Base-by-base conservation (phyloP, 1,140 invertebrate genomes). In the Zophobas atratus region DNA sequence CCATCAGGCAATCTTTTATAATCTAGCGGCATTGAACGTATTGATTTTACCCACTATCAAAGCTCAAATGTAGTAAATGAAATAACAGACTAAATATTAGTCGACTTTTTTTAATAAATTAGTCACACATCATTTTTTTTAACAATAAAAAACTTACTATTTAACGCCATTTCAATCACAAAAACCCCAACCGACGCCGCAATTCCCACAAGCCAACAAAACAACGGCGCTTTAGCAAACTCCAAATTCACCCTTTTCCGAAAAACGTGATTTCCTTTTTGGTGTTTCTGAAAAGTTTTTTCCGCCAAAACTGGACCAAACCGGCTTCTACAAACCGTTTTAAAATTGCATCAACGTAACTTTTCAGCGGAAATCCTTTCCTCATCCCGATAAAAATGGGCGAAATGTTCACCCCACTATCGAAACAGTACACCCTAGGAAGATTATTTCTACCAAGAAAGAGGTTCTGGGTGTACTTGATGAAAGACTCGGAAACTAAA, bases 331-430 rank as follows among this genome's bases (percentile, higher is more conserved):
- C 55, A 38, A 76, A 60, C 39, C 67, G 53, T 38, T 41, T 53
- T 46, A 82, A 73, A 33, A 81, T 39, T 34, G 72, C 38, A 75
- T 82, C 56, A 43, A 82, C 60, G 46, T 56, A 55, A 2, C 81
- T 55, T 36, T 38, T 53, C 36, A 82, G 63, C 6, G 79, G 77
- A 76, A 79, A 77, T 6, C 73, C 70, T 55, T 56, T 55, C 38
- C 77, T 63, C 81, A 81, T 80, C 34, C 71, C 57, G 20, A 78
- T 48, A 36, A 75, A 77, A 36, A 81, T 71, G 5, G 79, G 81
- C 53, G 72, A 78, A 8, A 53, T 60, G 6, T 73, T 76, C 49
- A 80, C 43, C 6, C 51, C 49, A 2, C 73, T 55, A 1, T 76
- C 46, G 33, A 81, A 46, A 72, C 81, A 81, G 49, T 77, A 77